Evolutionary conservation across 2,113 vertebrate species (phyloP).

Genomic region (Pleuronectes platessa): DNA sequence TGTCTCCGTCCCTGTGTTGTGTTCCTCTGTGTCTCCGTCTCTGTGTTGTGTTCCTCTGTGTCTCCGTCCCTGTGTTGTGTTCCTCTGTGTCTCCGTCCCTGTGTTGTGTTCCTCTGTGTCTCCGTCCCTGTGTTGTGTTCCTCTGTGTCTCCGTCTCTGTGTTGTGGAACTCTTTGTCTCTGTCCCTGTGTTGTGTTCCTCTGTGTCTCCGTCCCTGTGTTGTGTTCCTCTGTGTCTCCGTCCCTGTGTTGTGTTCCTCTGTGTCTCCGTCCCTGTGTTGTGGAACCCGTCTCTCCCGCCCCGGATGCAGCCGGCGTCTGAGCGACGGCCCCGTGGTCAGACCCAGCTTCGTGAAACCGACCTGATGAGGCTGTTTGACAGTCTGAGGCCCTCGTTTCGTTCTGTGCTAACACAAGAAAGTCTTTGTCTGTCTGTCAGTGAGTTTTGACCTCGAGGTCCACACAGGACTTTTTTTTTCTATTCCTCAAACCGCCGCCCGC

Average conservation of each 20-base stretch:
- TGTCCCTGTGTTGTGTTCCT: no score
- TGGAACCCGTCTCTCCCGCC: slow-evolving; percentile 1
- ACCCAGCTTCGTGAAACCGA: slow-evolving; percentile 12
- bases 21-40: no score
- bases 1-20: no score
- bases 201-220: not conserved
- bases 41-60: no score
- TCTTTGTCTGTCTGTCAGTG: slow-evolving; percentile 30
- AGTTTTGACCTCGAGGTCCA: slow-evolving; percentile 36
- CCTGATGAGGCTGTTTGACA: slow-evolving; percentile 19
- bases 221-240: not conserved
- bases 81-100: no score
- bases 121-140: no score
- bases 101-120: no score
- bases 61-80: no score
- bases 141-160: no score
- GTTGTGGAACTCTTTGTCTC: no score
- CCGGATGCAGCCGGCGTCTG: not conserved
- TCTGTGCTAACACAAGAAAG: slow-evolving; percentile 18
- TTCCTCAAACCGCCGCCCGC: not conserved
- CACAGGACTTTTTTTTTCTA: not conserved
- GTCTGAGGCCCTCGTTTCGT: slow-evolving; percentile 20
- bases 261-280: not conserved
- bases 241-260: no score
- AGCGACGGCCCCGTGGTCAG: slow-evolving; percentile 1